These are phyloP conservation scores for Mastacembelus armatus DNA, from an alignment of 2,797 vertebrate species.

Conservation along the genomic window DNA sequence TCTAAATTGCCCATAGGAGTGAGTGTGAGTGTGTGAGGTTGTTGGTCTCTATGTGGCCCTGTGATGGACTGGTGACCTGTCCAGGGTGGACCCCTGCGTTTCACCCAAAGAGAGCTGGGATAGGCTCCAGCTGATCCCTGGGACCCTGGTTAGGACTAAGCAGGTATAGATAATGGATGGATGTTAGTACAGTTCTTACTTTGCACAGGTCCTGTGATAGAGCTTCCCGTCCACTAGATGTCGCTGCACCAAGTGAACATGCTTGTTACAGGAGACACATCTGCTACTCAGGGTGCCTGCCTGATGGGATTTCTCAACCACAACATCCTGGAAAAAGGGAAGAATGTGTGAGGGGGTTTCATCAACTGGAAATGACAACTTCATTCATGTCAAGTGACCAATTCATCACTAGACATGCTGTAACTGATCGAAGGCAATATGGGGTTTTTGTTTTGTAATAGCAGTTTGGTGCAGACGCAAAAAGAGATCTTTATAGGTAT, in stretches of 20 bases:
- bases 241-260: conserved; percentile 96
- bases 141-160: too few relatives aligned
- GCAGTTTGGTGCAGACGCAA: conserved; percentile 3
- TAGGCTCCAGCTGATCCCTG: too few relatives aligned
- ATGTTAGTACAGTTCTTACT: conserved; percentile 75
- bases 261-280: conserved; percentile 87
- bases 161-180: too few relatives aligned
- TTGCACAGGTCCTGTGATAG: conserved; percentile 97
- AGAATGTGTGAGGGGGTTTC: not conserved
- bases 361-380: not conserved
- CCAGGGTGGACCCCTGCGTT: too few relatives aligned
- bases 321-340: conserved; percentile 46
- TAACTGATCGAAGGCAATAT: not conserved
- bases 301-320: conserved; percentile 66
- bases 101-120: too few relatives aligned
- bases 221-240: conserved; percentile 92
- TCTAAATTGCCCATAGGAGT: too few relatives aligned
- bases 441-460: not conserved
- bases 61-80: too few relatives aligned
- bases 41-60: too few relatives aligned
- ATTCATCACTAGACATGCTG: not conserved
- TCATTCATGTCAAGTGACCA: not conserved
- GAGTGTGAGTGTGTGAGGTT: too few relatives aligned
- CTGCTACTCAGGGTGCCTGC: conserved; percentile 80
- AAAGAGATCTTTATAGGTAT: not conserved